Evolutionary conservation across 2,888 invertebrate species (phyloP).

Genomic region (Flabesymbios commensalis): DNA sequence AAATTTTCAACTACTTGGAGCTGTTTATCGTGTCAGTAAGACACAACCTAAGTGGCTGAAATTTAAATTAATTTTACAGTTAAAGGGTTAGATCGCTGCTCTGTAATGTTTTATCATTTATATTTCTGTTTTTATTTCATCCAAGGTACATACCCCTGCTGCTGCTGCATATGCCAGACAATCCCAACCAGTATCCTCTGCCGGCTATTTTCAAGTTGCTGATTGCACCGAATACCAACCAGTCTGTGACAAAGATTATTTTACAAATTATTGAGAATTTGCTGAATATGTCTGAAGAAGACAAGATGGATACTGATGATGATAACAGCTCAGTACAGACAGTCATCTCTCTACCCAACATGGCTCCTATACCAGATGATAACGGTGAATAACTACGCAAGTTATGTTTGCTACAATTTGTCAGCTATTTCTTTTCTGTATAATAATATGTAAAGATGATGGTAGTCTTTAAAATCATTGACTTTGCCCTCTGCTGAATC

Average conservation of each 20-base stretch:
- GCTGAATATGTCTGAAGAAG: slow-evolving; percentile 38
- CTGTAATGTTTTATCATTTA: background rate
- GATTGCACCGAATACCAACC: slow-evolving; percentile 71
- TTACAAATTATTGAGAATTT: slow-evolving; percentile 56
- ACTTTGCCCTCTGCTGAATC: too few species aligned
- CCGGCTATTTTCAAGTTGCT: slow-evolving; percentile 74
- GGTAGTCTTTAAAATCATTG: too few species aligned
- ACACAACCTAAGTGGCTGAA: too few species aligned
- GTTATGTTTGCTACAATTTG: too few species aligned
- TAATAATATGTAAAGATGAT: too few species aligned
- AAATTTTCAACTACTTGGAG: background rate
- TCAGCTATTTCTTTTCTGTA: too few species aligned
- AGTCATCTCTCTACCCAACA: background rate
- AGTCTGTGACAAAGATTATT: slow-evolving; percentile 65
- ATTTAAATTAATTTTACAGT: too few species aligned
- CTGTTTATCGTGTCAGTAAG: background rate
- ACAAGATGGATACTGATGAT: slow-evolving; percentile 35
- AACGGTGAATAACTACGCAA: background rate
- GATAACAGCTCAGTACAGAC: background rate
- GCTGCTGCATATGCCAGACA: slow-evolving; percentile 63
- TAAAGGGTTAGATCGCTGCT: too few species aligned
- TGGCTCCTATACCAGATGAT: background rate
- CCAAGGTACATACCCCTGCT: slow-evolving; percentile 71
- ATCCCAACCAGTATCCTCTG: slow-evolving; percentile 66
- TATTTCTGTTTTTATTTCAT: background rate